Conservation (phyloP, 2,113 vertebrate species). For the Chaenogobius annularis region DNA sequence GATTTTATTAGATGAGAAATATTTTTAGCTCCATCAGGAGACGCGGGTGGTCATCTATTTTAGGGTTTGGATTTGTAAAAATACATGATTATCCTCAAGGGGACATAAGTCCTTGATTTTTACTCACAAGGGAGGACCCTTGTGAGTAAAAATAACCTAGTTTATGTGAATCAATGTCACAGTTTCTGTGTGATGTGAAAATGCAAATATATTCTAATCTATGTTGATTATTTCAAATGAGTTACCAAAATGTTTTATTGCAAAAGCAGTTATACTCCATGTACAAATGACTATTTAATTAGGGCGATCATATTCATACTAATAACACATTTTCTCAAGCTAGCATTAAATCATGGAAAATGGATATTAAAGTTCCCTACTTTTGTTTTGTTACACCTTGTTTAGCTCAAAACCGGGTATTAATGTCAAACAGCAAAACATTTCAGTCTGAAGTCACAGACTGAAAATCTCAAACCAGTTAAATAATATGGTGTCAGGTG, state of each 20-base stretch:
- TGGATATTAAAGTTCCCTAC: neutral
- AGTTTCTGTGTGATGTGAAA: neutral
- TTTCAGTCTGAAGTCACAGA: neutral
- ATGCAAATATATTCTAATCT: neutral
- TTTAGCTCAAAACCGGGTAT: no score
- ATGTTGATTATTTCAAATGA: neutral
- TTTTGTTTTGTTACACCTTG: no score
- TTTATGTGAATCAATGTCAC: neutral
- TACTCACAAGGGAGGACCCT: no score
- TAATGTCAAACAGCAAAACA: neutral
- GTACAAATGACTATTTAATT: no score
- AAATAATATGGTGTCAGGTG: neutral
- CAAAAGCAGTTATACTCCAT: neutral
- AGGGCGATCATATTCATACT: no score
- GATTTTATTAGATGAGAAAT: constrained; percentile 22
- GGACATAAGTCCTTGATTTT: neutral
- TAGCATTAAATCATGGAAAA: no score
- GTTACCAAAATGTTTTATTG: neutral
- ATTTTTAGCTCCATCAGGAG: constrained; percentile 16
- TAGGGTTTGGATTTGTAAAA: constrained; percentile 38
- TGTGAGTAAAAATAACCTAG: neutral
- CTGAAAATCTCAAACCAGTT: neutral
- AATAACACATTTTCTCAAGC: no score
- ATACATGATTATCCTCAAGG: constrained; percentile 32
- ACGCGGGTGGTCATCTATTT: constrained; percentile 52